A percentile compares a stretch with the other conserved stretches of the same genome.
Evolutionary conservation across 1,140 invertebrate genomes (phyloP).

Genomic region (Papilio helenus): DNA sequence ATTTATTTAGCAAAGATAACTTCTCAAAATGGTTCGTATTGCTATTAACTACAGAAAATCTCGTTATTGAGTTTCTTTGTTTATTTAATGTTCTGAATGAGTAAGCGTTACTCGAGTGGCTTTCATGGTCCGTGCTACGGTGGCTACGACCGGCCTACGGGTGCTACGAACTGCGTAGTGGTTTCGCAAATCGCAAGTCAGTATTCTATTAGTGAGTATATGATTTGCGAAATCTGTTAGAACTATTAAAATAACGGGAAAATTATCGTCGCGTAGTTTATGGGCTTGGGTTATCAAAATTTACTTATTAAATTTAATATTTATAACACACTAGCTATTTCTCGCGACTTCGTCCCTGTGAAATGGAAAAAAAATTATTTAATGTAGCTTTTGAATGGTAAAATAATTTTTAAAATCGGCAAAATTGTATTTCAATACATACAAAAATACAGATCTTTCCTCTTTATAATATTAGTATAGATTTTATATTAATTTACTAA

Average conservation of each 20-base stretch:
- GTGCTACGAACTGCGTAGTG: not conserved
- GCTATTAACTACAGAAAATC: not conserved
- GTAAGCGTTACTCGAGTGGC: slow-evolving; percentile 3
- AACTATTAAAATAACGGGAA: not conserved
- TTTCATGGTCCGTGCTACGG: not conserved
- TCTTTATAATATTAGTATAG: too few species aligned
- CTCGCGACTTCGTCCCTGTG: too few species aligned
- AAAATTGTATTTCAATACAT: too few species aligned
- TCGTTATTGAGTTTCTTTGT: slow-evolving; percentile 30
- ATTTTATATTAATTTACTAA: not conserved
- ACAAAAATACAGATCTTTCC: too few species aligned
- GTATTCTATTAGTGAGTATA: slow-evolving; percentile 14
- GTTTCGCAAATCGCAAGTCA: slow-evolving; percentile 22
- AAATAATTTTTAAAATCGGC: too few species aligned
- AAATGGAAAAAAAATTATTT: too few species aligned
- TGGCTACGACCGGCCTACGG: not conserved
- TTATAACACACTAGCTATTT: too few species aligned
- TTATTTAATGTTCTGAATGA: slow-evolving; percentile 28
- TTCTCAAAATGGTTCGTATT: not conserved
- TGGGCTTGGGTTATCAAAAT: not conserved
- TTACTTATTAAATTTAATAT: not conserved
- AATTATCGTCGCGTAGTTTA: not conserved
- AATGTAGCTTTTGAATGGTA: too few species aligned
- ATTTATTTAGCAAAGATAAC: not conserved
- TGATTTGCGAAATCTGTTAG: not conserved